Base-by-base conservation (phyloP, 2,113 vertebrate species). In the Actenoides lindsayi region DNA sequence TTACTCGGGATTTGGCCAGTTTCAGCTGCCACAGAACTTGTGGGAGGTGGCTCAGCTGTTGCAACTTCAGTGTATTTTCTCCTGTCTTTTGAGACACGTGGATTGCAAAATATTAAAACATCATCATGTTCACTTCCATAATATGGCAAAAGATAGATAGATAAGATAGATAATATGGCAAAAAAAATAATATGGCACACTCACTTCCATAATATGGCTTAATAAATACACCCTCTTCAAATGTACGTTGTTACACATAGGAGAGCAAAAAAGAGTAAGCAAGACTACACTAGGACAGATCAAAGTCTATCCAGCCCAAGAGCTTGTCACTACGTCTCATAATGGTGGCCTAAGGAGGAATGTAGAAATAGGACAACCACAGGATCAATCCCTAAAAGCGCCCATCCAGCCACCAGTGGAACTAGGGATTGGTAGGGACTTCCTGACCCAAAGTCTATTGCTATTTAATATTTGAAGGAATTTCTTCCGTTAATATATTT, bases 201-300 rank as follows among this genome's bases (percentile, higher is more conserved):
- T 51, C 50, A 51, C 50, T 51, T 25, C 51, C 25, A 27, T 27
- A 53, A 53, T 28, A 53, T 53, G 51, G 51, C 10, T 70, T 13
- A 65, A 65, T 16, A 74, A 64, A 57, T 17, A 37, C 9, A 31
- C 6, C 16, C 3, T 23, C 60, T 39, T 33, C 14, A 65, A 78
- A 30, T 0, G 2, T 6, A 35, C 12, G 23, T 13, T 31, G 21
- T 25, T 44, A 57, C 67, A 48, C 13, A 54, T 0, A 81, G 35
- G 14, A 10, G 19, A 51, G 9, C 13, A 64, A 51, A 60, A 64
- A 2, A 64, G 3, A 21, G 2, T 10, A 21, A 87, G 7, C 28
- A 64, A 10, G 18, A 51, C 27, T 33, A 41, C 21, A 12, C 23
- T 24, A 56, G 31, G 35, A 63, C 33, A 39, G 41, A 71, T 7